Percentiles rank a stretch among this genome's conserved stretches.
Evolutionary conservation across 2,113 vertebrate species (phyloP).

Genomic region (Emydura subglobosa): DNA sequence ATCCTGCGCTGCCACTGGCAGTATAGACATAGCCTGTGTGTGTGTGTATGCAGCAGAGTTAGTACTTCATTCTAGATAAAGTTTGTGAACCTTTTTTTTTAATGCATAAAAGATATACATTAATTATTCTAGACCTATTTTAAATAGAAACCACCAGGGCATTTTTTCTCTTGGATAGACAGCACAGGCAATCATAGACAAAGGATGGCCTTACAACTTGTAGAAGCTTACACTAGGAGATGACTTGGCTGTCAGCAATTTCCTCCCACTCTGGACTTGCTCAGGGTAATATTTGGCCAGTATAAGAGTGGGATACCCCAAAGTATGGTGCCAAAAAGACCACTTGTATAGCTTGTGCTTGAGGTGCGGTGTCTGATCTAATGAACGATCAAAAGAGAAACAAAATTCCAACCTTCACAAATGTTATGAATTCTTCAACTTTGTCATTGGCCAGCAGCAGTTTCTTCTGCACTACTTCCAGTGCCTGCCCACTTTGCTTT

Average conservation of each 20-base stretch:
- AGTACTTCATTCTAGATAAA: neutral
- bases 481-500: conserved; percentile 83
- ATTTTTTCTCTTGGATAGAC: neutral
- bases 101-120: neutral
- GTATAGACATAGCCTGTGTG: no score
- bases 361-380: neutral
- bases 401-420: conserved; percentile 84
- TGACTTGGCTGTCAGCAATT: neutral
- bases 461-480: conserved; percentile 85
- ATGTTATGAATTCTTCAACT: conserved; percentile 85
- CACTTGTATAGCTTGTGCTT: neutral
- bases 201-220: neutral
- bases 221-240: neutral
- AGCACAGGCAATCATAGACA: neutral
- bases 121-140: neutral
- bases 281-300: neutral
- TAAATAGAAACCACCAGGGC: neutral
- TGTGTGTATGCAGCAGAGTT: neutral
- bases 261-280: neutral
- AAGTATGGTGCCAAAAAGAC: neutral
- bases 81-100: neutral
- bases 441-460: conserved; percentile 80
- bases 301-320: neutral
- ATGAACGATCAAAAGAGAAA: neutral
- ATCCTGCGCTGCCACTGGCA: no score